Percentiles rank a stretch among this genome's conserved stretches.
These are phyloP conservation scores for Sturnus vulgaris DNA, from an alignment of 2,113 vertebrate species.

Conservation along the genomic window DNA sequence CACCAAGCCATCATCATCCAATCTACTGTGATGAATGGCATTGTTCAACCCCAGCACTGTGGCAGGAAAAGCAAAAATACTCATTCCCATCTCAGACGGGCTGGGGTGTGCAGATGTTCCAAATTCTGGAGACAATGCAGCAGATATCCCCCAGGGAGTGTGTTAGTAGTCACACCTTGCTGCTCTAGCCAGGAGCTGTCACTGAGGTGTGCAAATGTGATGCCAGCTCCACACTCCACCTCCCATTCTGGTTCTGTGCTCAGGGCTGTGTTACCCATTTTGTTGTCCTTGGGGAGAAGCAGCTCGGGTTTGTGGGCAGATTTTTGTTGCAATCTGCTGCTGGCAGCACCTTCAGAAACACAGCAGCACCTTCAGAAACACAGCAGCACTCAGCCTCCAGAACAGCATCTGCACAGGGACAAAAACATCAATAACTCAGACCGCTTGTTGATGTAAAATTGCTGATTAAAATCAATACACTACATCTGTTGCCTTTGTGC, in stretches of 20 bases:
- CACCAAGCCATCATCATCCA: not conserved
- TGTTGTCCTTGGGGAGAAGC: not conserved
- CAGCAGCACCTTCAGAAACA: not conserved
- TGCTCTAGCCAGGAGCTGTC: not conserved
- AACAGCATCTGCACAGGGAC: not conserved
- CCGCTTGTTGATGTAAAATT: not conserved
- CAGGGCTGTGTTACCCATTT: not conserved
- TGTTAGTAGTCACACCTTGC: not conserved
- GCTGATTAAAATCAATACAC: not conserved
- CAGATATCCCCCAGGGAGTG: not conserved
- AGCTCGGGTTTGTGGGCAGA: not conserved
- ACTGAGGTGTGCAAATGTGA: rapidly evolving
- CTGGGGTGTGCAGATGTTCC: not conserved
- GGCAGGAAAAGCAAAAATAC: not conserved
- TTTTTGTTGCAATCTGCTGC: not conserved
- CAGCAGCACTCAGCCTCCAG: not conserved
- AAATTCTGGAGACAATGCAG: not conserved
- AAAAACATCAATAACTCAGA: not conserved
- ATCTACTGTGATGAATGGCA: not conserved
- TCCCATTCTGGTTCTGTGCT: not conserved
- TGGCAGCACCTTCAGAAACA: not conserved
- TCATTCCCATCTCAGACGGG: not conserved
- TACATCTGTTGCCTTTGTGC: not conserved
- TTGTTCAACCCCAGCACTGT: not conserved
- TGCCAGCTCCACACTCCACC: rapidly evolving